Evolutionary conservation across 53 echinoderm and acorn worm species (phyloP).

Genomic region (Echinometra lucunter): DNA sequence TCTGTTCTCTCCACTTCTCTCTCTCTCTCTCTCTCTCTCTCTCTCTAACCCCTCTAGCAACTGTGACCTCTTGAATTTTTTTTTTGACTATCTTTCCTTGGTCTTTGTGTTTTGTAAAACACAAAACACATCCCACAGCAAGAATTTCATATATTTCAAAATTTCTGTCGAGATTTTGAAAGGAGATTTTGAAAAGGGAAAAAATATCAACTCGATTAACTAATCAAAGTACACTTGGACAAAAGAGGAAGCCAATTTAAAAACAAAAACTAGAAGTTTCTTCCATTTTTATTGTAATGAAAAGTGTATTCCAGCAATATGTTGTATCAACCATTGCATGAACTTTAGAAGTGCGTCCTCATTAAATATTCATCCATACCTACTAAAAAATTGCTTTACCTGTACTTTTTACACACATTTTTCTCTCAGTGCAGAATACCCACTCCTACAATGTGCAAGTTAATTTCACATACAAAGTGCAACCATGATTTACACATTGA

Average conservation of each 20-base stretch:
- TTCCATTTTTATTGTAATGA: conserved; percentile 41
- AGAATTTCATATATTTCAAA: too few species aligned
- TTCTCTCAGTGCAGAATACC: conserved; percentile 2
- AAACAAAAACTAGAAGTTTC: not conserved
- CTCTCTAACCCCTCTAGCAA: not conserved
- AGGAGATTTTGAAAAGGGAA: too few species aligned
- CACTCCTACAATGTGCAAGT: conserved; percentile 12
- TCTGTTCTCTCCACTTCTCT: not conserved
- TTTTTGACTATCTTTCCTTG: not conserved
- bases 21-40: not conserved
- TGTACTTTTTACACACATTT: not conserved
- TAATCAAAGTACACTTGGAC: too few species aligned
- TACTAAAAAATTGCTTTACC: not conserved
- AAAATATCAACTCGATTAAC: too few species aligned
- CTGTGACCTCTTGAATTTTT: not conserved
- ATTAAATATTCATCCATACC: not conserved
- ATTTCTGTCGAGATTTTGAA: too few species aligned
- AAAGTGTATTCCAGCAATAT: conserved; percentile 37
- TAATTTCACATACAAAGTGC: not conserved
- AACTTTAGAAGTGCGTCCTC: not conserved
- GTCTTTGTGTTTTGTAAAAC: not conserved
- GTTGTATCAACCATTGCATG: conserved; percentile 41
- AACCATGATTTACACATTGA: not conserved
- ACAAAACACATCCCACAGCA: too few species aligned
- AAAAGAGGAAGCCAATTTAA: not conserved